Evolutionary conservation across 1,140 invertebrate species (phyloP).

Genomic region (Achatina immaculata): DNA sequence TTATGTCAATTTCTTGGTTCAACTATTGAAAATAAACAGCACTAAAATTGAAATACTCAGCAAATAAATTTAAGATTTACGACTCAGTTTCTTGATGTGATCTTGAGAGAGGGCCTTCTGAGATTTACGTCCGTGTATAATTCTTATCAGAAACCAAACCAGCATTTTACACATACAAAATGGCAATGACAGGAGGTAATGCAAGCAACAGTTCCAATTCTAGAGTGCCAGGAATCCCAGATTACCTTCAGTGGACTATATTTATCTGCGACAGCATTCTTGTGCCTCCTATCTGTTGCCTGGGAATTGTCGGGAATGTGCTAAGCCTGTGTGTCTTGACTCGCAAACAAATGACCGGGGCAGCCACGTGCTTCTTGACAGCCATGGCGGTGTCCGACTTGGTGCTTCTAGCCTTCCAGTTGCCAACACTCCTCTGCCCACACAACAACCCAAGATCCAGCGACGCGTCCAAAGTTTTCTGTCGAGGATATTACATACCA

Average conservation of each 20-base stretch:
- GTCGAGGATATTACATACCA: neutral
- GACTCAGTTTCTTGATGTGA: too few relatives aligned
- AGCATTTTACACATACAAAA: neutral
- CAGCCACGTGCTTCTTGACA: slow-evolving; percentile 91
- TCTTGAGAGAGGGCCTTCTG: too few relatives aligned
- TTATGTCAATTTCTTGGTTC: too few relatives aligned
- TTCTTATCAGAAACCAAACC: too few relatives aligned
- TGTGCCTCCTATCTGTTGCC: slow-evolving; percentile 84
- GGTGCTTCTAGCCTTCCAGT: slow-evolving; percentile 42
- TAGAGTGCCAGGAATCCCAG: slow-evolving; percentile 16
- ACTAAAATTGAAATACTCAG: too few relatives aligned
- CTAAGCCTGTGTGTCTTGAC: slow-evolving; percentile 87
- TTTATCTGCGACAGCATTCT: slow-evolving; percentile 42
- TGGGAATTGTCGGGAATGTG: slow-evolving; percentile 88
- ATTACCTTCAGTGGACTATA: slow-evolving; percentile 38
- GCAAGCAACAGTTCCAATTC: neutral
- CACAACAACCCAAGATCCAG: slow-evolving; percentile 14
- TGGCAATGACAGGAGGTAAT: too few relatives aligned
- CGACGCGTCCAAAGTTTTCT: slow-evolving; percentile 36
- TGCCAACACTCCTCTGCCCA: slow-evolving; percentile 40
- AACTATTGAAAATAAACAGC: too few relatives aligned
- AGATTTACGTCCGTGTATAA: too few relatives aligned
- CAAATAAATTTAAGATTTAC: too few relatives aligned
- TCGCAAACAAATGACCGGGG: slow-evolving; percentile 90
- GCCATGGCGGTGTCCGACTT: slow-evolving; percentile 90